Percentiles rank a stretch among this genome's conserved stretches.
Conservation (phyloP, 2,888 invertebrate species). For the Cephus rjabovi region DNA sequence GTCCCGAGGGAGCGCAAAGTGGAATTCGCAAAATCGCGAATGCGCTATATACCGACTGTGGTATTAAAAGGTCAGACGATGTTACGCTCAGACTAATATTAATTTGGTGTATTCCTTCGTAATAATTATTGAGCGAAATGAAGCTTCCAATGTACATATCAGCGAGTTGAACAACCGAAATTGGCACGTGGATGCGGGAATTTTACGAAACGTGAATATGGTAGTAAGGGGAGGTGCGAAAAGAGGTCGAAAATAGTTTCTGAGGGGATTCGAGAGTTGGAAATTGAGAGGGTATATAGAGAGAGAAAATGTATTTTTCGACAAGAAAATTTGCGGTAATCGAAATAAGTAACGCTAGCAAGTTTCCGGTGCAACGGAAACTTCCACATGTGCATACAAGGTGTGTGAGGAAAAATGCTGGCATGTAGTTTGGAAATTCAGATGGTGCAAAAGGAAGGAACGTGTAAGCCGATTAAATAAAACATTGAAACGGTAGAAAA, state of each 20-base stretch:
- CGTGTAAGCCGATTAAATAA: background rate
- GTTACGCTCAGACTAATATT: background rate
- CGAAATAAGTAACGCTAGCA: background rate
- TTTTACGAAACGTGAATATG: background rate
- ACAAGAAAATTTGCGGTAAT: background rate
- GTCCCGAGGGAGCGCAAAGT: conserved; percentile 19
- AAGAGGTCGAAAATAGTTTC: background rate
- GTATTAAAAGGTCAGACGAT: background rate
- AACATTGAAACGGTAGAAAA: background rate
- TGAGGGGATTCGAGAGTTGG: background rate
- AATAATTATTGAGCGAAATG: background rate
- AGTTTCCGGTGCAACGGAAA: background rate
- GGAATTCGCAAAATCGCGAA: conserved; percentile 25
- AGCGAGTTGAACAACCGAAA: background rate
- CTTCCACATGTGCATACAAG: background rate
- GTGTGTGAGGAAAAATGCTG: background rate
- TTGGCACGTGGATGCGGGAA: background rate
- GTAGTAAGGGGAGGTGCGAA: background rate
- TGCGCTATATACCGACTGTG: background rate
- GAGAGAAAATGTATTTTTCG: background rate
- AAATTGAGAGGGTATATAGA: background rate
- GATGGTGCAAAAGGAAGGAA: background rate
- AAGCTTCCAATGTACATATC: background rate
- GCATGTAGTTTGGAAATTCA: background rate
- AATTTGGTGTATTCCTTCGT: background rate